These are phyloP conservation scores for Leptosomus discolor DNA, from an alignment of 2,113 vertebrate genomes.

Conservation along the genomic window DNA sequence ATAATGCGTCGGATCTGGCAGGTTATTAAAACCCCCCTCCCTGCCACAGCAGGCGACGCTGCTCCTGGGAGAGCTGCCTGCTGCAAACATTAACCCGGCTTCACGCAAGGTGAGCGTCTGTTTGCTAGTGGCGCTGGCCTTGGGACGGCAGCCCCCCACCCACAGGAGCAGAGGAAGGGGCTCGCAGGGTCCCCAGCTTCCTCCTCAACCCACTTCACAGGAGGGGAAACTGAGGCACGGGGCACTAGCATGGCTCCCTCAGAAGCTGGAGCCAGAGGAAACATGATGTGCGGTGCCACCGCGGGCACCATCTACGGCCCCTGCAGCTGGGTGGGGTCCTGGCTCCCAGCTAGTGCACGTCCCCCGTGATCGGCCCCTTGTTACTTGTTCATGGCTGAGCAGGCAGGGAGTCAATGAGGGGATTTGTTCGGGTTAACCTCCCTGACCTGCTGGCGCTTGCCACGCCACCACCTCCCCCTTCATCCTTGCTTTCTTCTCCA, in stretches of 20 bases:
- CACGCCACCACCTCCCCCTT: background rate
- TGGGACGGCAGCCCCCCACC: background rate
- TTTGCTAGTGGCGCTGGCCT: background rate
- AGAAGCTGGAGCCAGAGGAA: background rate
- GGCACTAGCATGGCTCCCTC: accelerated
- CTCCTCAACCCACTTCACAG: background rate
- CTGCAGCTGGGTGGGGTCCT: accelerated
- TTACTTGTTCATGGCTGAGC: background rate
- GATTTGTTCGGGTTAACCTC: slow-evolving; percentile 48
- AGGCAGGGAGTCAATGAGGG: slow-evolving; percentile 24
- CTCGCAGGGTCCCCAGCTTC: background rate
- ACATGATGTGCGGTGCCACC: accelerated
- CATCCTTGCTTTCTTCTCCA: background rate
- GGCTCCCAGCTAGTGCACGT: accelerated
- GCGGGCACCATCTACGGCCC: accelerated
- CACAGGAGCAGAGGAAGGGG: too few species aligned
- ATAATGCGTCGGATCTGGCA: slow-evolving; percentile 44
- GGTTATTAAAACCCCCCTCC: slow-evolving; percentile 46
- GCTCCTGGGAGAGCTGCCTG: background rate
- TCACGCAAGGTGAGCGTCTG: background rate
- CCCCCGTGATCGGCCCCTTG: background rate
- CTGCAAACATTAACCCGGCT: slow-evolving; percentile 65
- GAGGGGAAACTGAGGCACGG: background rate
- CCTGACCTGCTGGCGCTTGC: background rate
- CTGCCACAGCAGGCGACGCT: accelerated